Evolutionary conservation across 2,797 vertebrate species (phyloP), one percentile per base, ranked within the genome.

Genomic region (Aldrovandia affinis): DNA sequence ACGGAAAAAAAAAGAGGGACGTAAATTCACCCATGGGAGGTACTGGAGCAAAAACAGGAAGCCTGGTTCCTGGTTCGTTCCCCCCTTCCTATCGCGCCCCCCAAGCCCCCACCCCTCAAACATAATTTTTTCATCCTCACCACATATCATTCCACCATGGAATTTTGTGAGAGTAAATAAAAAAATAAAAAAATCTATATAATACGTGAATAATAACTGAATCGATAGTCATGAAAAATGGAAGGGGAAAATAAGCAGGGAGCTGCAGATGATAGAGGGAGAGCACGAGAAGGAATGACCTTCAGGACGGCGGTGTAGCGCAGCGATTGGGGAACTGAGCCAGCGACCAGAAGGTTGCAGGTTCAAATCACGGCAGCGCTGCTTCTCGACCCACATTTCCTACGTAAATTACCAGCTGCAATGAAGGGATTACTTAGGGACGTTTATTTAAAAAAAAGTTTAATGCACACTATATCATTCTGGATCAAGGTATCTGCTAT

Each of bases 21-120:
- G 79, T 65, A 84, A 65, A 83, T 83, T 80, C 84, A 80, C 52
- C 25, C 50, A 3, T 22, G 54, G 78, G 12, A 65, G 81, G 65
- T 73, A n/a, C 28, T 70, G 82, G 79, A 88, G 47, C 61, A 33
- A 28, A 88, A 90, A 91, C 89, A 92, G 90, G 91, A 93, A 90
- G 54, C 83, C 81, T 42, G 81, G 84, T 87, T 90, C 84, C 80
- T 36, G 81, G 83, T 87, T 90, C 47, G 81, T 82, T 88, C 86
- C 78, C 83, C 4, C 59, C 85, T 88, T 91, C 88, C 86, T n/a
- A n/a, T n/a, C n/a, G n/a, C n/a, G n/a, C n/a, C n/a, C n/a, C n/a
- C n/a, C n/a, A n/a, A n/a, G n/a, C n/a, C n/a, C n/a, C n/a, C 33
- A 1, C 47, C 47, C 47, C 47, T 12, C 6, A 50, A 50, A 50